Percentiles rank a stretch among this genome's conserved stretches.
Conservation (phyloP, 1,140 invertebrate genomes). For the Dufourea novaeangliae region DNA sequence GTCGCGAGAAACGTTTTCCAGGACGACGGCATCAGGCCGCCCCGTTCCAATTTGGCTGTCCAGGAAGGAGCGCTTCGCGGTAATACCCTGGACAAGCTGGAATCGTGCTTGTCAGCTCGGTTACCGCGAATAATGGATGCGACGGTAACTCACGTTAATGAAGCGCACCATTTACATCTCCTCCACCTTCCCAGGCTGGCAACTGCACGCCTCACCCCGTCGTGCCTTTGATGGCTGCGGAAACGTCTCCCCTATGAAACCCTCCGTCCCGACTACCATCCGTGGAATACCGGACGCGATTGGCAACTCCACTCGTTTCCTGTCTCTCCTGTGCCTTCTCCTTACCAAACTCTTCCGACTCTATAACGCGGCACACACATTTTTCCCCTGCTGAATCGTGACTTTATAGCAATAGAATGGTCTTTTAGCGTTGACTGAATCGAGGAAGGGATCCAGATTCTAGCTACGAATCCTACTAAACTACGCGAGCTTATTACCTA, state of each 20-base stretch:
- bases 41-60: constrained; percentile 52
- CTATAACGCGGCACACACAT: no score
- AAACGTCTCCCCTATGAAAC: not conserved
- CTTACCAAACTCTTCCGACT: no score
- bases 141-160: constrained; percentile 72
- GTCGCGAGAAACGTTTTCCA: constrained; percentile 25
- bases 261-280: not conserved
- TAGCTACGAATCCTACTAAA: no score
- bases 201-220: not conserved
- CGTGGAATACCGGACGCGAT: not conserved
- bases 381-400: not conserved
- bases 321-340: not conserved
- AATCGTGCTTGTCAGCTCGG: constrained; percentile 68
- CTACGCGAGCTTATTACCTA: no score
- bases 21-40: constrained; percentile 11
- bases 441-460: no score
- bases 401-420: not conserved
- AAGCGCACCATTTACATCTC: constrained; percentile 72
- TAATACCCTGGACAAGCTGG: constrained; percentile 65
- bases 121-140: constrained; percentile 71
- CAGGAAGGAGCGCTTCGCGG: constrained; percentile 33
- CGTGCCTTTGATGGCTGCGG: constrained; percentile 18
- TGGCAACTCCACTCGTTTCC: not conserved
- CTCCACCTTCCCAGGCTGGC: constrained; percentile 32
- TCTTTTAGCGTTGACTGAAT: no score